A percentile compares a stretch with the other conserved stretches of the same genome.
Evolutionary conservation across 2,888 invertebrate species (phyloP).

Genomic region (Conomelus anceps): DNA sequence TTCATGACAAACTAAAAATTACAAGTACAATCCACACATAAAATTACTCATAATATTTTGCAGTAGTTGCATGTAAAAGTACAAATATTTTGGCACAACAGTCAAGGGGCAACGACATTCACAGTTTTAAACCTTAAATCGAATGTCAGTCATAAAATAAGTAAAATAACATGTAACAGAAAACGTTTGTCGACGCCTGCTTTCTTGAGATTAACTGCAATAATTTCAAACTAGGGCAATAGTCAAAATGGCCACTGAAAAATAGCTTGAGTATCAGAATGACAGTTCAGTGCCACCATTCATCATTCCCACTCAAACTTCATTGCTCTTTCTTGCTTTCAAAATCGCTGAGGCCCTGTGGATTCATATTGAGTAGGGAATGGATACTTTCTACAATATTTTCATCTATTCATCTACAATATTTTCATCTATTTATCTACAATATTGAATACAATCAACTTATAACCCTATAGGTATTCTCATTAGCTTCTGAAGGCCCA

Average conservation of each 20-base stretch:
- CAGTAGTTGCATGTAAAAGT: no score
- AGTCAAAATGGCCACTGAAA: background rate
- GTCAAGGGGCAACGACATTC: background rate
- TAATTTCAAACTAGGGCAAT: background rate
- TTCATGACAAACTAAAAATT: background rate
- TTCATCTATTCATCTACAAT: no score
- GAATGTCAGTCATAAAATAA: background rate
- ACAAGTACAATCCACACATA: no score
- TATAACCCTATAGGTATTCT: no score
- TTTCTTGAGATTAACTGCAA: background rate
- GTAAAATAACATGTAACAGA: background rate
- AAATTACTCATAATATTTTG: no score
- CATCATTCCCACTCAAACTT: background rate
- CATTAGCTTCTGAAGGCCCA: no score
- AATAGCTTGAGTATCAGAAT: background rate
- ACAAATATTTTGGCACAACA: background rate
- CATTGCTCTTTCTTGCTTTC: background rate
- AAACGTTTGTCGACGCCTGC: background rate
- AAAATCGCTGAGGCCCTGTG: no score
- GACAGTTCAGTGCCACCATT: background rate
- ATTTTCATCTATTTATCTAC: no score
- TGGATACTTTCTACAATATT: no score
- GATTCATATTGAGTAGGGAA: no score
- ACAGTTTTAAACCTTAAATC: background rate
- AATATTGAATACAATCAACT: no score